Base-by-base conservation (phyloP, 2,113 vertebrate species). In the Aix galericulata region DNA sequence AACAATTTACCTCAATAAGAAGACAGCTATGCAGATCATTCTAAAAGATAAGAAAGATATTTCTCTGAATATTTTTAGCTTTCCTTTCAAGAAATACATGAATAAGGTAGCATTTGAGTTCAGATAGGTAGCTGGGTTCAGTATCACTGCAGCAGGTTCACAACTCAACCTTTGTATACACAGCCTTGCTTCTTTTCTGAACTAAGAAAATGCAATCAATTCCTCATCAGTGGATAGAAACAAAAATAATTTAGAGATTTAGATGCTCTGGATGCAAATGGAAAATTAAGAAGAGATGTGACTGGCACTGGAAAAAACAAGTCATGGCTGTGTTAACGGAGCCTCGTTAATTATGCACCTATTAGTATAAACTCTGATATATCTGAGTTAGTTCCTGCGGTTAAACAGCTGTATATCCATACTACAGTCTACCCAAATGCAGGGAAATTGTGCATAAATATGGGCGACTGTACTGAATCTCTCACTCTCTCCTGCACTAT, bases 41-140 rank as follows among this genome's bases (percentile, higher is more conserved):
- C 73, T 44, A 60, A 86, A 90, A 93, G 94, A 96, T 93, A 95
- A 91, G 76, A 78, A 75, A 96, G 86, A 18, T 79, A 95, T 93
- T 97, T 88, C 53, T 78, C 66, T 82, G 52, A 92, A 50, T 95
- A 89, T 60, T 81, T 96, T 90, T 72, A 83, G 67, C 11, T 56
- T 80, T 85, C 44, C 78, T 94, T 95, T 96, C 76, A 95, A 96
- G 90, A 82, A 86, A 81, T 72, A 44, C 7, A 26, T 17, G 95
- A 88, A 42, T 62, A 95, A 92, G 42, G 15, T 48, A 94, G 60
- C 23, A 78, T 64, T 86, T 83, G 38, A 74, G 42, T 88, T 94
- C 76, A 88, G 69, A 44, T 25, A 93, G 42, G 40, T 78, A 79
- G 76, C 27, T 84, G 53, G 34, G 23, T 86, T 94, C 83, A 78